Conservation (phyloP, 2,113 vertebrate genomes). For the Corythornis cristatus region DNA sequence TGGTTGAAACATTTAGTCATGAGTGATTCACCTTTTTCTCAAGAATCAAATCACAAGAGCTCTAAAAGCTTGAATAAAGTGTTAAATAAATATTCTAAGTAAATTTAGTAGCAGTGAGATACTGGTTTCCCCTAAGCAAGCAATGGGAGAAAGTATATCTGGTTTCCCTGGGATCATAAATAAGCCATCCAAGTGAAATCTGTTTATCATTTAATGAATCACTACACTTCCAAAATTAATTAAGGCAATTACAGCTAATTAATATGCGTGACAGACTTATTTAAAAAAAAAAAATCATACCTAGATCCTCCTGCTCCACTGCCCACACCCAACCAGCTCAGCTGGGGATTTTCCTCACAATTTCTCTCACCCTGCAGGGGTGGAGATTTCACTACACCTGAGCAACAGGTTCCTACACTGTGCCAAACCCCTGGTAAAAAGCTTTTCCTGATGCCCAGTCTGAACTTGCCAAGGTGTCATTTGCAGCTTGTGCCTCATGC, state of each 20-base stretch:
- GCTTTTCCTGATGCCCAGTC: not conserved
- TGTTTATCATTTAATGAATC: not conserved
- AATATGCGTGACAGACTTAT: not conserved
- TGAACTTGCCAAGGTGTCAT: not conserved
- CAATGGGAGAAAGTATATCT: not conserved
- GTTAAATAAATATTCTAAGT: not conserved
- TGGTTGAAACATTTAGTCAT: not conserved
- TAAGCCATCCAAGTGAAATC: not conserved
- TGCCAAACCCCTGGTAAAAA: not conserved
- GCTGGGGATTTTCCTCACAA: not conserved
- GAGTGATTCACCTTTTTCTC: not conserved
- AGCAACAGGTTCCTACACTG: not conserved
- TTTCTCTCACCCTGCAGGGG: not conserved
- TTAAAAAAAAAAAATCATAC: not conserved
- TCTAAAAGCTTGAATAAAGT: not conserved
- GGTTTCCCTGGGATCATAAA: not conserved
- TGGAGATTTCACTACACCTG: not conserved
- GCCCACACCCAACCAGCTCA: not conserved
- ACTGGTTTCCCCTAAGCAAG: not conserved
- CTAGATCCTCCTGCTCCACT: not conserved
- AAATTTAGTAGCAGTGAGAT: not conserved
- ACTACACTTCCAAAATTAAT: not conserved
- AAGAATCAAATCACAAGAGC: not conserved
- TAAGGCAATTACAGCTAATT: not conserved
- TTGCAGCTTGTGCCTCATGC: not conserved